Evolutionary conservation across 1,140 invertebrate genomes (phyloP), one percentile per base, ranked within the genome.

Genomic region (Tribolium castaneum): DNA sequence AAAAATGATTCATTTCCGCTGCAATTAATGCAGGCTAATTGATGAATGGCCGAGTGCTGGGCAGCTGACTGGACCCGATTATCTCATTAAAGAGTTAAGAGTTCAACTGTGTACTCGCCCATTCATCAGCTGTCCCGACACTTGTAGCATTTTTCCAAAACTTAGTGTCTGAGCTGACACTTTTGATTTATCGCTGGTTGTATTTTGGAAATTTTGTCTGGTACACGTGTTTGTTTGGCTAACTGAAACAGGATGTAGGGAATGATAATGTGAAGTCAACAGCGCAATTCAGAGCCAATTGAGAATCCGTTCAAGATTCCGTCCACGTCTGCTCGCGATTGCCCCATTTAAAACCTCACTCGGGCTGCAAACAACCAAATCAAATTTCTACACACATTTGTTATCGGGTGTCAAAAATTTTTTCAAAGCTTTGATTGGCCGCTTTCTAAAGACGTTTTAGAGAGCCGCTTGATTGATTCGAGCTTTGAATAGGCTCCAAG

Each of bases 41-140:
- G 39, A 45, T 45, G 39, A 45, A 45, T 45, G 39, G 39, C 7
- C n/a, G 71, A 73, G n/a, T 72, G 70, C 70, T 72, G 35, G 70
- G 49, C 71, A 73, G 71, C 71, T 73, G 71, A 72, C 39, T 22
- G 52, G 12, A 73, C 71, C 52, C 71, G 71, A 73, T 73, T 73
- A 73, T 73, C 71, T 73, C 71, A 73, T 73, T 73, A 73, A 73
- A 73, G 71, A 52, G 71, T 73, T 73, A 73, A 73, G 71, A 73
- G 71, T 73, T 73, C 71, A 73, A 73, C 39, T 73, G 71, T 73
- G 52, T 73, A 73, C 71, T 73, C 71, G 71, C 71, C 71, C 71
- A 73, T 73, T 73, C 71, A 73, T 73, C 71, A 73, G 71, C 22
- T 73, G 71, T 6, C 12, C 30, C 12, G n/a, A 66, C 25, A 66